phyloP scores from a whole-genome alignment of 2,113 vertebrate genomes.

The Forbesichthys agassizii region DNA sequence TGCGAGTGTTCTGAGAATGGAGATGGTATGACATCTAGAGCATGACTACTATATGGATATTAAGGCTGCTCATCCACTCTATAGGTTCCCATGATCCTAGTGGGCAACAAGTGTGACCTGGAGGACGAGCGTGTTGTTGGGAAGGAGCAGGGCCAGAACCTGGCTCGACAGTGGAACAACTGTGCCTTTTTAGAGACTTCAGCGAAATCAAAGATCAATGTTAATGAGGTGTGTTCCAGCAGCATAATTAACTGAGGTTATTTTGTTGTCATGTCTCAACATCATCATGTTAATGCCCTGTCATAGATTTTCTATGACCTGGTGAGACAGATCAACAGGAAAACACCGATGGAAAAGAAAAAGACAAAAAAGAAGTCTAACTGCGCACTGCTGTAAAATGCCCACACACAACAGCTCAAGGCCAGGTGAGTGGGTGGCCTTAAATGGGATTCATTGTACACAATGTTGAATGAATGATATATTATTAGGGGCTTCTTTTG shows the following conservation, averaged over 20 bases:
- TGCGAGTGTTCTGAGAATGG: too few relatives aligned
- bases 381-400: slow-evolving; percentile 93
- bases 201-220: slow-evolving; percentile 99
- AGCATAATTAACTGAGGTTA: not conserved
- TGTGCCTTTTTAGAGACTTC: slow-evolving; percentile 99
- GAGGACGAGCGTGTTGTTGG: slow-evolving; percentile 97
- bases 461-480: not conserved
- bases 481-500: too few relatives aligned
- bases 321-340: slow-evolving; percentile 99
- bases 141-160: slow-evolving; percentile 97
- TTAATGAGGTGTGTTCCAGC: slow-evolving; percentile 87
- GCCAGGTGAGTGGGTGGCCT: slow-evolving; percentile 83
- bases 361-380: slow-evolving; percentile 96
- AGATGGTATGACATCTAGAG: too few relatives aligned
- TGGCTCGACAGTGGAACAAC: slow-evolving; percentile 99
- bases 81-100: slow-evolving; percentile 99
- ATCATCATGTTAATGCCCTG: not conserved
- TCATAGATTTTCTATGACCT: slow-evolving; percentile 98
- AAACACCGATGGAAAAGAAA: slow-evolving; percentile 99
- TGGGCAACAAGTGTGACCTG: slow-evolving; percentile 99
- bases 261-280: too few relatives aligned
- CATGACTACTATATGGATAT: not conserved
- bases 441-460: slow-evolving; percentile 17
- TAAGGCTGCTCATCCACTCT: not conserved
- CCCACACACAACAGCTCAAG: slow-evolving; percentile 84